Base-by-base conservation (phyloP, 2,888 invertebrate species). In the Autographa gamma region DNA sequence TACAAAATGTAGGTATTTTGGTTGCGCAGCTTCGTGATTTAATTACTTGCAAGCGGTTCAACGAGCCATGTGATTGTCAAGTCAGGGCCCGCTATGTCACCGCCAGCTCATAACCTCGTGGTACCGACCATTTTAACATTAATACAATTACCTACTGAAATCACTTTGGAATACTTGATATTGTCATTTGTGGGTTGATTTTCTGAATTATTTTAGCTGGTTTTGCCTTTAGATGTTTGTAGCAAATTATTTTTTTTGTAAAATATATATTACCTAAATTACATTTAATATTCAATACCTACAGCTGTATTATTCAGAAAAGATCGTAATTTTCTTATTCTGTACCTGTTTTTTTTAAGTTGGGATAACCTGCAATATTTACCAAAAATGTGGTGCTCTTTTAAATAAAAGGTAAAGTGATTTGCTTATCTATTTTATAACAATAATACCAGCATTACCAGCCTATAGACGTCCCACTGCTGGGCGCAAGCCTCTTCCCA, bases 61-160 rank as follows among this genome's bases (percentile, higher is more conserved):
- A 86, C 91, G 91, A 89, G 81, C 89, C 91, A 85, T 88, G 85
- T 88, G 87, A 92, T 92, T 92, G 92, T 88, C 86, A 85, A 87
- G 85, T 85, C 84, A 85, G 80, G 66, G 79, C 64, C 77, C 78
- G 81, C 84, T 81, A 71, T 84, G 83, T 84, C 85, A 84, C 81
- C 84, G 73, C 72, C 86, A 84, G 75, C 68, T 80, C 75, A 83
- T 82, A 82, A 84, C 83, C 74, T 77, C 70, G 74, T 71, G 64
- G 72, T 70, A 69, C 32, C 69, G 62, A 43, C 67, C 60, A 75
- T 74, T 80, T 73, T 31, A 76, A 69, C 63, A 54, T 69, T 68
- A 74, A 69, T 73, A 83, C 60, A 61, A 77, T 81, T 71, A 78
- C 13, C 48, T 38, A 14, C 62, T 56, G 52, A 71, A 69, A 71